Percentiles rank a stretch among this genome's conserved stretches.
phyloP scores from a whole-genome alignment of 2,113 vertebrate genomes.

The Grus americana region DNA sequence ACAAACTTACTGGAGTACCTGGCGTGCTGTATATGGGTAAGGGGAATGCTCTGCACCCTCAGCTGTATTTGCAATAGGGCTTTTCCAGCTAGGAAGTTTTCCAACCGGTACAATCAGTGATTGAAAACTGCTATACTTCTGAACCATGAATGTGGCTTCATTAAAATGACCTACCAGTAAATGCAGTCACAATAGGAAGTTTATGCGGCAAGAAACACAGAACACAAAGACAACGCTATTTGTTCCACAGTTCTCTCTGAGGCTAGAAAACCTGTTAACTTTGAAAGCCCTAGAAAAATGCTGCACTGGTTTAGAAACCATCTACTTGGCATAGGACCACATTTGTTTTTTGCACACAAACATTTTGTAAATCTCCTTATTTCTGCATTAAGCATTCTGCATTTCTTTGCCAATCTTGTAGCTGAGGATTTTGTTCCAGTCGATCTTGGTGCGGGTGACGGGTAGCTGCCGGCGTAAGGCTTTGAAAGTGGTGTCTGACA shows the following conservation, averaged over 20 bases:
- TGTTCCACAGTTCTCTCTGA: constrained; percentile 68
- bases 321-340: constrained; percentile 75
- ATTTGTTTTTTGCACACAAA: constrained; percentile 56
- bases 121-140: constrained; percentile 15
- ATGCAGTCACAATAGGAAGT: constrained; percentile 63
- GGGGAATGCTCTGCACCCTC: constrained; percentile 22
- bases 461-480: constrained; percentile 94
- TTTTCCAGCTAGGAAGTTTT: constrained; percentile 72
- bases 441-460: constrained; percentile 96
- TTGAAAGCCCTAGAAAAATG: constrained; percentile 79
- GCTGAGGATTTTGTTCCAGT: constrained; percentile 99
- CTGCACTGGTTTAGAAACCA: constrained; percentile 76
- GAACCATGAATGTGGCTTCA: constrained; percentile 45
- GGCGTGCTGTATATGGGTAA: constrained; percentile 31
- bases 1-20: constrained; percentile 51
- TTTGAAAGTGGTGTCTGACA: constrained; percentile 98
- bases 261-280: constrained; percentile 78
- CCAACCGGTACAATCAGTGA: constrained; percentile 55
- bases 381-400: constrained; percentile 84
- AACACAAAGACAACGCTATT: constrained; percentile 69
- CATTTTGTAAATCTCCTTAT: constrained; percentile 5
- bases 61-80: constrained; percentile 20
- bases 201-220: constrained; percentile 68
- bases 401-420: constrained; percentile 99
- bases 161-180: constrained; percentile 53